A percentile compares a stretch with the other conserved stretches of the same genome.
These are phyloP conservation scores for Protosalanx chinensis DNA, from an alignment of 2,797 vertebrate species.

Conservation along the genomic window DNA sequence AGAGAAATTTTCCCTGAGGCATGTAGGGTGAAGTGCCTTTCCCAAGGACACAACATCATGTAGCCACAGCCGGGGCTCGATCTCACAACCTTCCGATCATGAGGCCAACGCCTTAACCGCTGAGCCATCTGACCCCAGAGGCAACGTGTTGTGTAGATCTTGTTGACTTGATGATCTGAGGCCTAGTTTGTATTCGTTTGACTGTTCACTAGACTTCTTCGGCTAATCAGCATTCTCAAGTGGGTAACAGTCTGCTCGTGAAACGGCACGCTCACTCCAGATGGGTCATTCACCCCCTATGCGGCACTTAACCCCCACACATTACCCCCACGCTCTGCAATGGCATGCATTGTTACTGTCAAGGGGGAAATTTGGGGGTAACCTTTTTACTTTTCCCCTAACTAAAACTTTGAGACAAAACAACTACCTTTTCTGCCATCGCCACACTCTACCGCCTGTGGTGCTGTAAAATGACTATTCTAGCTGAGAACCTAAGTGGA, in stretches of 20 bases:
- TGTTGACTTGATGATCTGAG: conserved; percentile 45
- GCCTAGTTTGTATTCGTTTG: conserved; percentile 58
- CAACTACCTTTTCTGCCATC: conserved; percentile 30
- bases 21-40: no score
- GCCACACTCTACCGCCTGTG: conserved; percentile 35
- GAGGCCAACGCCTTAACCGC: no score
- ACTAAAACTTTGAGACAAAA: background rate
- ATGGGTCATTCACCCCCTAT: conserved; percentile 19
- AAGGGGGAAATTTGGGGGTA: conserved; percentile 16
- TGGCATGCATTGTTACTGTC: conserved; percentile 26
- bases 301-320: conserved; percentile 23
- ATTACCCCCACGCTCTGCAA: conserved; percentile 30
- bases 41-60: no score
- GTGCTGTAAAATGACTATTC: conserved; percentile 35
- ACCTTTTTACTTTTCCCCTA: conserved; percentile 31
- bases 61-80: no score
- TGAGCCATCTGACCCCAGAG: background rate
- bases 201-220: conserved; percentile 45
- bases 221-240: conserved; percentile 48
- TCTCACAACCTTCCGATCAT: no score
- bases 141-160: conserved; percentile 32
- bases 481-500: conserved; percentile 47
- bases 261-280: conserved; percentile 9
- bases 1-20: no score
- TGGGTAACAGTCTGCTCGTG: conserved; percentile 38